phyloP scores from a whole-genome alignment of 2,888 invertebrate genomes.

The Anodontia alba region DNA sequence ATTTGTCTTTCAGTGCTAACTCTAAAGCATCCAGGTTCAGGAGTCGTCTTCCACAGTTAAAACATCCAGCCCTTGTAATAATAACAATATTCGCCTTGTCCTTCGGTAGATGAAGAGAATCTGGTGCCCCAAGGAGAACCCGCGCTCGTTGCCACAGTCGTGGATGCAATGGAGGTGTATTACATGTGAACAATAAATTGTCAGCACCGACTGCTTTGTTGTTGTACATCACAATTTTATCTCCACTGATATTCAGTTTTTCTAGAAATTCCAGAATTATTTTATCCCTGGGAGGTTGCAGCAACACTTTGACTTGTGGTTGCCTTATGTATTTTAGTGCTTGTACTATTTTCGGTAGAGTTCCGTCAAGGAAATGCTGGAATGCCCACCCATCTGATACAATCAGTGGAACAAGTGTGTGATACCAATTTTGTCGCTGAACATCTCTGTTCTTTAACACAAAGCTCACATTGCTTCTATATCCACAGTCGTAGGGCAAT shows the following conservation, averaged over 20 bases:
- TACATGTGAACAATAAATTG: slow-evolving; percentile 25
- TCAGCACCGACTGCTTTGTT: slow-evolving; percentile 10
- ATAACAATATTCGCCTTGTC: neutral
- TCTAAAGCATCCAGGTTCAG: neutral
- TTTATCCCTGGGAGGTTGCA: slow-evolving; percentile 16
- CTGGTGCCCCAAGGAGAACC: neutral
- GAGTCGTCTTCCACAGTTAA: neutral
- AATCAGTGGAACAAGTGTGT: slow-evolving; percentile 1
- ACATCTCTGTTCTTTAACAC: neutral
- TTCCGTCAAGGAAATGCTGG: slow-evolving; percentile 36
- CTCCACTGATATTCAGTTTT: slow-evolving; percentile 19
- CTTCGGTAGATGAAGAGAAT: neutral
- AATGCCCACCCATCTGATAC: slow-evolving; percentile 29
- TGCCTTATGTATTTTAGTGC: neutral
- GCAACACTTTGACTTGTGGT: slow-evolving; percentile 3
- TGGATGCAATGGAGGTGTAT: slow-evolving; percentile 40
- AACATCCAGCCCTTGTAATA: slow-evolving; percentile 2
- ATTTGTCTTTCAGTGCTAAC: neutral
- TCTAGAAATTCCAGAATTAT: slow-evolving; percentile 22
- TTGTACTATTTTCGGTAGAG: slow-evolving; percentile 37
- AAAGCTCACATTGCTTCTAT: slow-evolving; percentile 10
- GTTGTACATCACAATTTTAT: neutral
- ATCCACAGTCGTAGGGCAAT: slow-evolving; percentile 24
- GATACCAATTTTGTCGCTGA: neutral
- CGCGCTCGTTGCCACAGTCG: slow-evolving; percentile 24